phyloP scores from a whole-genome alignment of 2,113 vertebrate genomes.

The Bothrops jararaca region DNA sequence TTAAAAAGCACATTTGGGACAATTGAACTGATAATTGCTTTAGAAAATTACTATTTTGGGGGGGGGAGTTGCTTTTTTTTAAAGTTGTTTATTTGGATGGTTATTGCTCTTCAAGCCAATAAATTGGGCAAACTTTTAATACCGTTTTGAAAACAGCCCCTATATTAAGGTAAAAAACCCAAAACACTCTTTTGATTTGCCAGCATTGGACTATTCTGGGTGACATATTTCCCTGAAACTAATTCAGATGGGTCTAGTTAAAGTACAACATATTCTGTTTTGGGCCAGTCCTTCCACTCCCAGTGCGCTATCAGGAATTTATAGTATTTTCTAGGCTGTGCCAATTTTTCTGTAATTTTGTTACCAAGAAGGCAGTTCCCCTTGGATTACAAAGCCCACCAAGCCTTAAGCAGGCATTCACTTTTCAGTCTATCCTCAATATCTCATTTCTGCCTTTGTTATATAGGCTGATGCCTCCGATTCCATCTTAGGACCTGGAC shows the following conservation, averaged over 20 bases:
- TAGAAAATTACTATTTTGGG: too few species aligned
- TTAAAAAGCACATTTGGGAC: too few species aligned
- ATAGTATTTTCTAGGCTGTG: neutral
- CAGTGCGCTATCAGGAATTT: neutral
- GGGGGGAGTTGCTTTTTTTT: too few species aligned
- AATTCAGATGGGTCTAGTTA: neutral
- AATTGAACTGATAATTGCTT: neutral
- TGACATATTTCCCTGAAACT: too few species aligned
- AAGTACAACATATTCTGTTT: neutral
- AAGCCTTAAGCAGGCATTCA: neutral
- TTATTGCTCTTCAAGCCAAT: neutral
- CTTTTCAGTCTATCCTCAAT: neutral
- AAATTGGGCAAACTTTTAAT: neutral
- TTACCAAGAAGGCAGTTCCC: too few species aligned
- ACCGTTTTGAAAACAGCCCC: neutral
- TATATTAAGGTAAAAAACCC: neutral
- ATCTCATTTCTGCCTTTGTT: neutral
- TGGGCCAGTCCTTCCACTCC: neutral
- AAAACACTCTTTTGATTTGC: neutral
- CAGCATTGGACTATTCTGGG: neutral
- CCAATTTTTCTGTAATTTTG: neutral
- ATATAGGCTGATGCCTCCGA: neutral
- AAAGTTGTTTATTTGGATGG: neutral
- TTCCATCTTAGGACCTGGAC: neutral
- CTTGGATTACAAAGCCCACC: neutral